phyloP scores from a whole-genome alignment of 1,140 invertebrate species.

The Drosophila parabipectinata region DNA sequence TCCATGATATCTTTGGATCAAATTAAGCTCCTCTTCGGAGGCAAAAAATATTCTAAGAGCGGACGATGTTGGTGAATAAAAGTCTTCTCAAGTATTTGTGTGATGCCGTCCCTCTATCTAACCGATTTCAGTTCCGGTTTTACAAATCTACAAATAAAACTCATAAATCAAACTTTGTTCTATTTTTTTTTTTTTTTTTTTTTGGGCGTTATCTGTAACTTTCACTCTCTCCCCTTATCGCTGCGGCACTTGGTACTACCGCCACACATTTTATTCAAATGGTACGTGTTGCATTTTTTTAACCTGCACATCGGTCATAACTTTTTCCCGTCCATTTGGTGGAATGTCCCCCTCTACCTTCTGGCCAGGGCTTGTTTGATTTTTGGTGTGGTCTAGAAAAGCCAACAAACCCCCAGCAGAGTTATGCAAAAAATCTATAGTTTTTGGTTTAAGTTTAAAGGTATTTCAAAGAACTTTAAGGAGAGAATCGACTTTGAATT shows the following conservation, averaged over 20 bases:
- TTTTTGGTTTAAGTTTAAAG: too few relatives aligned
- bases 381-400: constrained; percentile 25
- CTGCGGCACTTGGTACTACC: constrained; percentile 10
- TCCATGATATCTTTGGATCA: background rate
- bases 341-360: background rate
- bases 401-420: constrained; percentile 37
- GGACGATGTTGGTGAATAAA: background rate
- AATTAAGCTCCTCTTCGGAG: background rate
- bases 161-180: constrained; percentile 70
- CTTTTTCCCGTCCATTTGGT: constrained; percentile 25
- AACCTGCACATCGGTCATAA: constrained; percentile 57
- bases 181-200: constrained; percentile 44
- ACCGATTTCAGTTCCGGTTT: constrained; percentile 4
- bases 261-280: constrained; percentile 60
- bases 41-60: background rate
- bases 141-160: constrained; percentile 42
- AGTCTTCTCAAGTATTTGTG: constrained; percentile 11
- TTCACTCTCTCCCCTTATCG: constrained; percentile 18
- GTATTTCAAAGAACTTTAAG: background rate
- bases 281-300: constrained; percentile 65
- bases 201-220: constrained; percentile 8
- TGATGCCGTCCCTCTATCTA: constrained; percentile 5
- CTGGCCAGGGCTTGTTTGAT: background rate
- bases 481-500: background rate
- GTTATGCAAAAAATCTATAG: constrained; percentile 19